Evolutionary conservation across 2,888 invertebrate species (phyloP).

Genomic region (Dryobota labecula): DNA sequence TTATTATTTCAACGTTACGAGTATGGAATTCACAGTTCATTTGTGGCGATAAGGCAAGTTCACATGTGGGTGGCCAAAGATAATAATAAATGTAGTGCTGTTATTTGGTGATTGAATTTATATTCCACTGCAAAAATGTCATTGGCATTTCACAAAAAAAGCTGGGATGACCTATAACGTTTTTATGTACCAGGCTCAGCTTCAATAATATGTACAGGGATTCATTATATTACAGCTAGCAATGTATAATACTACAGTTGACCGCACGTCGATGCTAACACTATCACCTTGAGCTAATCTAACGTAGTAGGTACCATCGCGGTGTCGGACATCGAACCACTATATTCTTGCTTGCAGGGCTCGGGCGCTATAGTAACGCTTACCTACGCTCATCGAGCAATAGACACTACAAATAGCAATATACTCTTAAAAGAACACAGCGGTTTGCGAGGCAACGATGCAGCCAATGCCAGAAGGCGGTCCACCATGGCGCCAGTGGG

Average conservation of each 20-base stretch:
- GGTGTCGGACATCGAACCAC: too few relatives aligned
- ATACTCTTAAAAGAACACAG: too few relatives aligned
- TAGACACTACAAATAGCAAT: too few relatives aligned
- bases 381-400: too few relatives aligned
- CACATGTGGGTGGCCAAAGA: constrained; percentile 41
- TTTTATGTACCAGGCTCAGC: not conserved
- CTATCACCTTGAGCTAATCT: too few relatives aligned
- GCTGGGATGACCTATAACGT: not conserved
- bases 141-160: not conserved
- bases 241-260: not conserved
- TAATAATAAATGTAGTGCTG: constrained; percentile 17
- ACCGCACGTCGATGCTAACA: too few relatives aligned
- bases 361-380: too few relatives aligned
- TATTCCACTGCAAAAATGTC: not conserved
- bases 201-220: not conserved
- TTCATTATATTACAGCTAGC: not conserved
- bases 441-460: too few relatives aligned
- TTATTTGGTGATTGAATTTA: constrained; percentile 14
- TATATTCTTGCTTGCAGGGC: too few relatives aligned
- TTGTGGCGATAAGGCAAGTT: constrained; percentile 46
- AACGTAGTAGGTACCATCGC: too few relatives aligned
- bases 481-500: too few relatives aligned
- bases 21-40: constrained; percentile 60
- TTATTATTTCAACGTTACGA: constrained; percentile 52
- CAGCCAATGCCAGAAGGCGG: too few relatives aligned